Evolutionary conservation across 2,888 invertebrate species (phyloP), one percentile per base, ranked within the genome.

Genomic region (Nomada ruficornis): DNA sequence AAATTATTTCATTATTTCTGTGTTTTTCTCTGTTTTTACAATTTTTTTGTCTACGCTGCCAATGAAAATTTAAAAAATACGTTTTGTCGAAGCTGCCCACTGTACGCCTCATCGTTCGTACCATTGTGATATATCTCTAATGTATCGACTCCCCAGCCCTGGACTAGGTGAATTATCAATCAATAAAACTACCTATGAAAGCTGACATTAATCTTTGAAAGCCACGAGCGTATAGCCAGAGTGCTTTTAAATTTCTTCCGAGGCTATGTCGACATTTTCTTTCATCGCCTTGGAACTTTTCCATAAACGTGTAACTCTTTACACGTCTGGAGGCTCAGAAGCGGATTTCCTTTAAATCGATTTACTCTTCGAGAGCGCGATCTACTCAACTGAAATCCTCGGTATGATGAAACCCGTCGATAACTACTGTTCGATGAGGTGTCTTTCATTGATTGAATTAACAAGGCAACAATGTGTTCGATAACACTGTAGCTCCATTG

Each of bases 161-260:
- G 23, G 5, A 57, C 44, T 20, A 23, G 44, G 18, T 20, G 67
- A 62, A 64, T 62, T 75, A 75, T 75, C 77, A 72, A 73, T 71
- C 68, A 65, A 64, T 57, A 72, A 50, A 55, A 11, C 29, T 29
- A 54, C 52, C 78, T 62, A 67, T 42, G 73, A 83, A 86, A 79
- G 63, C 42, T 69, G 67, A 50, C 64, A 69, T 82, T 82, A 74
- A 81, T 80, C 69, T 55, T 69, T 69, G 54, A 77, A 60, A 74
- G n/a, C 23, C 11, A 29, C 18, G 57, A 50, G 4, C 47, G 18
- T 55, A n/a, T 18, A 20, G 55, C n/a, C 44, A n/a, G 5, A 64
- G 44, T 18, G 65, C 44, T 77, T 64, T 76, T 44, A 62, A 29
- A 69, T 68, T 64, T 76, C 67, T 76, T 76, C 69, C 63, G 4